Evolutionary conservation across 2,113 vertebrate genomes (phyloP).

Genomic region (Hemichromis elongatus): DNA sequence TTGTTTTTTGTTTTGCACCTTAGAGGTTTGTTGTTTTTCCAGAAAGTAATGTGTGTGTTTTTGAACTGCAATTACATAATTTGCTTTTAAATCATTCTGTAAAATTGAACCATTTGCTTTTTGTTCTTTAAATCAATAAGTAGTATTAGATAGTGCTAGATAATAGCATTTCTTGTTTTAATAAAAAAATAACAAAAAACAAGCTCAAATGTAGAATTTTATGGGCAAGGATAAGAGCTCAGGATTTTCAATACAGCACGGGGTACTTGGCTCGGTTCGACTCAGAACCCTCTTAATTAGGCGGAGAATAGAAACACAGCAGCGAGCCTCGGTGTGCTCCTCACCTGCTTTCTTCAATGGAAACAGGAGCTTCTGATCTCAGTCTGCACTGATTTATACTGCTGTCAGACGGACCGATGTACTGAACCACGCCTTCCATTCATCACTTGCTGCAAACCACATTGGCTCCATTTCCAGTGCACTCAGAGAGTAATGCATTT

Average conservation of each 20-base stretch:
- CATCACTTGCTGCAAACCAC: background rate
- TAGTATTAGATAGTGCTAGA: background rate
- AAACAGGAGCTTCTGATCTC: background rate
- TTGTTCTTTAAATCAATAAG: background rate
- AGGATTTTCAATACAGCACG: background rate
- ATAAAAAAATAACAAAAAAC: background rate
- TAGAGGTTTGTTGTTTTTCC: background rate
- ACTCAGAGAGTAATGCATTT: background rate
- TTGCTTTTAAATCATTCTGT: background rate
- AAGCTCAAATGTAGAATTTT: background rate
- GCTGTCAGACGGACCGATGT: background rate
- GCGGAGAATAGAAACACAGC: background rate
- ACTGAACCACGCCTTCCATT: background rate
- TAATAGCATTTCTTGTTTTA: background rate
- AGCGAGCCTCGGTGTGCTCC: accelerated
- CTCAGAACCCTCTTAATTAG: background rate
- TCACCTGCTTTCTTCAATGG: background rate
- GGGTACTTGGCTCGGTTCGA: background rate
- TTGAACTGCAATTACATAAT: background rate
- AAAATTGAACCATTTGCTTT: background rate
- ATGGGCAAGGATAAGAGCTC: background rate
- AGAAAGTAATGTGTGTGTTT: background rate
- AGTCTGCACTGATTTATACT: background rate
- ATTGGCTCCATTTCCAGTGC: background rate
- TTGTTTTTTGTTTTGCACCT: too few species aligned